Evolutionary conservation across 2,888 invertebrate genomes (phyloP).

Genomic region (Phoenoteleia sp.): DNA sequence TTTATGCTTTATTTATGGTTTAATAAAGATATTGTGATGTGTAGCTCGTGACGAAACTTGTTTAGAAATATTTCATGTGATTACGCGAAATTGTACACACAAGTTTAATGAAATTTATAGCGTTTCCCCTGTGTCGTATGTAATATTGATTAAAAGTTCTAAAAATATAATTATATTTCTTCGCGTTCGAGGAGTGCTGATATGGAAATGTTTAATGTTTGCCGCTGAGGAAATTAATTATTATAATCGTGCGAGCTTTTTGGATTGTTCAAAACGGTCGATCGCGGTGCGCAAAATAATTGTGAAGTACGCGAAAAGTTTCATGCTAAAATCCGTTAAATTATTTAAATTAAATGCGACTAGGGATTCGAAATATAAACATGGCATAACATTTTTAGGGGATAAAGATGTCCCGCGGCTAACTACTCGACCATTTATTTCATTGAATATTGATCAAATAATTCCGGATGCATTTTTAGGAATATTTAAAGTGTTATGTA

Average conservation of each 20-base stretch:
- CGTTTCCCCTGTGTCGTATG: background rate
- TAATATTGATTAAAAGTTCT: constrained; percentile 39
- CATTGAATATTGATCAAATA: constrained; percentile 40
- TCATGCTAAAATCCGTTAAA: constrained; percentile 12
- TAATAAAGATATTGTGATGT: constrained; percentile 25
- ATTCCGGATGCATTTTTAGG: constrained; percentile 38
- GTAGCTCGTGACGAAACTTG: background rate
- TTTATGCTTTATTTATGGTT: constrained; percentile 26
- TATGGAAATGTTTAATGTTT: constrained; percentile 23
- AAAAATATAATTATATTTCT: constrained; percentile 44
- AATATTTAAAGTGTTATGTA: constrained; percentile 28
- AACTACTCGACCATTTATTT: constrained; percentile 19
- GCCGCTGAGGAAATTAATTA: background rate
- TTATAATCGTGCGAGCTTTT: no score
- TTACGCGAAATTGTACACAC: constrained; percentile 42
- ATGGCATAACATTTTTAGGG: constrained; percentile 9
- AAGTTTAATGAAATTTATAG: constrained; percentile 12
- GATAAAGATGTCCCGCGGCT: constrained; percentile 28
- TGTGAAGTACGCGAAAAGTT: background rate
- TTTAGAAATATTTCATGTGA: constrained; percentile 33
- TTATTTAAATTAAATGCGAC: constrained; percentile 32
- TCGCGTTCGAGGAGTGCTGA: background rate
- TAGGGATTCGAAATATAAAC: constrained; percentile 13
- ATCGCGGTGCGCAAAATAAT: background rate
- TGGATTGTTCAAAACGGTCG: no score